Evolutionary conservation across 2,113 vertebrate genomes (phyloP), one percentile per base, ranked within the genome.

Genomic region (Rhinolophus sinicus): DNA sequence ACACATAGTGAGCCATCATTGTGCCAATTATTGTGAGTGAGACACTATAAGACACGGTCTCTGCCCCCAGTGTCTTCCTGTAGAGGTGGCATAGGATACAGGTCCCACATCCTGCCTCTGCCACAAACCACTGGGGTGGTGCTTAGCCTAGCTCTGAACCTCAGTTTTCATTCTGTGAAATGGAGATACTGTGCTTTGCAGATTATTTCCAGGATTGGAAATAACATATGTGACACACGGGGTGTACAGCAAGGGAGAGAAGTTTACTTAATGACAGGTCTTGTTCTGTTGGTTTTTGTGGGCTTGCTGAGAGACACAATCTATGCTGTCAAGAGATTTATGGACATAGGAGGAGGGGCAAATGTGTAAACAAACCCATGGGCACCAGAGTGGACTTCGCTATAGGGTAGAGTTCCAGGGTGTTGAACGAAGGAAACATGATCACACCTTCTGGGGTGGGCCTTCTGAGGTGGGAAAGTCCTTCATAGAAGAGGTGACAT

Each of bases 331-430:
- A 75, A 64, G 38, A 60, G 47, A 30, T 26, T 7, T 26, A 19
- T 3, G 9, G 33, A 44, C 13, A 30, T 1, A 30, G 60, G 65
- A 18, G 26, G 33, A 35, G 30, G 21, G 67, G 13, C 26, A 60
- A 75, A 26, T 0, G 6, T 3, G 8, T 22, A 78, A 83, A n/a
- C 24, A 40, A 44, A 0, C 35, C 30, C 1, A 1, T 3, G 47
- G 6, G 12, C 33, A 47, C n/a, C 8, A 58, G 44, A 19, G 38
- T 22, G 12, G 35, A 47, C 62, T 70, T 58, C 75, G 78, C 38
- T 47, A n/a, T 2, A n/a, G n/a, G 54, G 38, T 21, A 21, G 72
- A 67, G 22, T 8, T 65, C 38, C 44, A 30, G 22, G 6, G 35
- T 16, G 12, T 3, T 11, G 4, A 44, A 65, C 47, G 64, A 58